Percentiles rank a stretch among this genome's conserved stretches.
These are phyloP conservation scores for Tretioscincus oriximinensis DNA, from an alignment of 2,113 vertebrate species.

Conservation along the genomic window DNA sequence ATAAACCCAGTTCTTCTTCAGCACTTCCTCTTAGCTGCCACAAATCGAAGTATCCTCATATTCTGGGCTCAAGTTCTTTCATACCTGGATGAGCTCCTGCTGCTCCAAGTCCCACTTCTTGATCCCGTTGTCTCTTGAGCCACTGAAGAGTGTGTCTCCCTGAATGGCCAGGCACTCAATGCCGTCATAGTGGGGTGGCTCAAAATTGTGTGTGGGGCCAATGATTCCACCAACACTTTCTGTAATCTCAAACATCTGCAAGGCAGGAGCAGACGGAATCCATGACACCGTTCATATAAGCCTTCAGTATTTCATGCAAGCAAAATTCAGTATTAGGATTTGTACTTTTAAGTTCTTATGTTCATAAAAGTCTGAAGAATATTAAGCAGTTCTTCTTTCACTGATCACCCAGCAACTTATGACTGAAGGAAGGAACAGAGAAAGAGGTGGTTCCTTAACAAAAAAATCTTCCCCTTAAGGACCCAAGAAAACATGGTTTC, in stretches of 20 bases:
- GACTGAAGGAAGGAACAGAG: neutral
- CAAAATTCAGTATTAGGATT: too few species aligned
- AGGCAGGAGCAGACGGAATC: neutral
- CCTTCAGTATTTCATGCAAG: too few species aligned
- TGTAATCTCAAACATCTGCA: constrained; percentile 88
- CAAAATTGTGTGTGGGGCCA: constrained; percentile 92
- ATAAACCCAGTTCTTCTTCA: too few species aligned
- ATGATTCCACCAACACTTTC: constrained; percentile 85
- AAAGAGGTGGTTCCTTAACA: neutral
- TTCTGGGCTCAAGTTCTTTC: neutral
- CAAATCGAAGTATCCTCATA: too few species aligned
- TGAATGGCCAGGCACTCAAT: constrained; percentile 93
- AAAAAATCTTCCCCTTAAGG: too few species aligned
- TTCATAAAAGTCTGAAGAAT: neutral
- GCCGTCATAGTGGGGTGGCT: constrained; percentile 95
- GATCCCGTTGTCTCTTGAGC: constrained; percentile 94
- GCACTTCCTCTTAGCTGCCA: too few species aligned
- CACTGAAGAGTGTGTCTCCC: constrained; percentile 89
- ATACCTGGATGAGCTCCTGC: constrained; percentile 92
- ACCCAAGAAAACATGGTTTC: neutral
- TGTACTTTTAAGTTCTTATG: too few species aligned
- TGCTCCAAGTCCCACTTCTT: constrained; percentile 97
- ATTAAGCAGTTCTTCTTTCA: neutral
- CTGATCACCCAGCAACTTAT: neutral
- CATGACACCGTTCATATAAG: too few species aligned